A percentile compares a stretch with the other conserved stretches of the same genome.
Evolutionary conservation across 2,888 invertebrate species (phyloP).

Genomic region (Tolmerus cingulatus): DNA sequence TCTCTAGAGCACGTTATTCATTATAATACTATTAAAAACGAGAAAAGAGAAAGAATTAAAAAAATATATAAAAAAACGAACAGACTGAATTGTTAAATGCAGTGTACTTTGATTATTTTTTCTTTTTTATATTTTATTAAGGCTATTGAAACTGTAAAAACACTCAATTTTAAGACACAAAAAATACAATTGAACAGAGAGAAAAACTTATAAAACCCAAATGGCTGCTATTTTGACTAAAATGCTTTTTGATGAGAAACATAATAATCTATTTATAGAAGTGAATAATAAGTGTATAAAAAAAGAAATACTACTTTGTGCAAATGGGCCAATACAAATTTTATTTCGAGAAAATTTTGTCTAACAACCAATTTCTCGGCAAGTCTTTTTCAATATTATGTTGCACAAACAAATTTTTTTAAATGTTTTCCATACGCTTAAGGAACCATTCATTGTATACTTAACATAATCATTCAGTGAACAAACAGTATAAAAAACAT

Average conservation of each 20-base stretch:
- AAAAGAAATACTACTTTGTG: neutral
- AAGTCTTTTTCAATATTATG: neutral
- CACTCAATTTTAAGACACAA: neutral
- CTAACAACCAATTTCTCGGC: neutral
- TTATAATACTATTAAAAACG: neutral
- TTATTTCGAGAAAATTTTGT: neutral
- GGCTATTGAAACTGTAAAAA: slow-evolving; percentile 11
- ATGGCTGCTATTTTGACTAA: slow-evolving; percentile 33
- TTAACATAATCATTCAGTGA: slow-evolving; percentile 12
- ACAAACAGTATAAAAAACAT: slow-evolving; percentile 10
- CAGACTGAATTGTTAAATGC: slow-evolving; percentile 33
- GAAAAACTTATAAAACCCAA: slow-evolving; percentile 9
- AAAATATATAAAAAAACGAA: slow-evolving; percentile 27
- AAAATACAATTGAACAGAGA: neutral
- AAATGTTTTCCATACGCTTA: neutral
- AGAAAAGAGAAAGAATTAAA: neutral
- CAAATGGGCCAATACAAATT: neutral
- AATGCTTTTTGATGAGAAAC: slow-evolving; percentile 15
- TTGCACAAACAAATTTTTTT: neutral
- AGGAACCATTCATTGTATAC: slow-evolving; percentile 10
- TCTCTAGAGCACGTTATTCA: slow-evolving; percentile 27
- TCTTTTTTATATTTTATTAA: slow-evolving; percentile 5
- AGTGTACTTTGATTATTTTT: neutral
- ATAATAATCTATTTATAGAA: slow-evolving; percentile 19
- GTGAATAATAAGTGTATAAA: neutral